Evolutionary conservation across 2,113 vertebrate species (phyloP).

Genomic region (Numenius arquata): DNA sequence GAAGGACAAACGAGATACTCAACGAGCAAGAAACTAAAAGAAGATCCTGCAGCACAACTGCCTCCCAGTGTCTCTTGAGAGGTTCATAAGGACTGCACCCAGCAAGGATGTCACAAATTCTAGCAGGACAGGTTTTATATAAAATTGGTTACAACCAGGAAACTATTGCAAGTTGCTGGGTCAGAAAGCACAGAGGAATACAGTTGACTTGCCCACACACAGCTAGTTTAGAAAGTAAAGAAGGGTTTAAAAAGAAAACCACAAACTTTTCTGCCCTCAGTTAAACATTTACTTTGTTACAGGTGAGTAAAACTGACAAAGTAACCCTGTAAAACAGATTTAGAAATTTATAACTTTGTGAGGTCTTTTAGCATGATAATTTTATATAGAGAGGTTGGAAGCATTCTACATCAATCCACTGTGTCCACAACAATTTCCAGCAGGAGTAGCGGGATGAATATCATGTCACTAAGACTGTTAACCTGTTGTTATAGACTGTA

Average conservation of each 20-base stretch:
- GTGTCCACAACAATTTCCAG: neutral
- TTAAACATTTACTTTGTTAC: neutral
- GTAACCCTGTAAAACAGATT: neutral
- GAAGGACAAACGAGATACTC: neutral
- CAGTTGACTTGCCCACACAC: neutral
- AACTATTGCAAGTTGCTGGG: neutral
- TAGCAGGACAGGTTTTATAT: neutral
- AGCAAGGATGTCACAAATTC: neutral
- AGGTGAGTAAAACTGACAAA: neutral
- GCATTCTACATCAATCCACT: neutral
- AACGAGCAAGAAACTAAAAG: neutral
- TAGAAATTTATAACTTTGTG: fast-evolving
- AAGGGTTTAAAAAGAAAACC: neutral
- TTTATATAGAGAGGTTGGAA: neutral
- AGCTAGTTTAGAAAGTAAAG: neutral
- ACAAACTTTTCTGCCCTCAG: neutral
- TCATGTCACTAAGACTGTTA: neutral
- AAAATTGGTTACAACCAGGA: neutral
- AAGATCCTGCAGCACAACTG: neutral
- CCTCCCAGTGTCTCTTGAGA: neutral
- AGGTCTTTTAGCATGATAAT: neutral
- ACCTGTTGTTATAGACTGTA: neutral
- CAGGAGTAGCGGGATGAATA: neutral
- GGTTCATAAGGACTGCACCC: neutral
- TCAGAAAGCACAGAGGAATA: neutral